Evolutionary conservation across 1,140 invertebrate genomes (phyloP).

Genomic region (Drosophila nigromelanica): DNA sequence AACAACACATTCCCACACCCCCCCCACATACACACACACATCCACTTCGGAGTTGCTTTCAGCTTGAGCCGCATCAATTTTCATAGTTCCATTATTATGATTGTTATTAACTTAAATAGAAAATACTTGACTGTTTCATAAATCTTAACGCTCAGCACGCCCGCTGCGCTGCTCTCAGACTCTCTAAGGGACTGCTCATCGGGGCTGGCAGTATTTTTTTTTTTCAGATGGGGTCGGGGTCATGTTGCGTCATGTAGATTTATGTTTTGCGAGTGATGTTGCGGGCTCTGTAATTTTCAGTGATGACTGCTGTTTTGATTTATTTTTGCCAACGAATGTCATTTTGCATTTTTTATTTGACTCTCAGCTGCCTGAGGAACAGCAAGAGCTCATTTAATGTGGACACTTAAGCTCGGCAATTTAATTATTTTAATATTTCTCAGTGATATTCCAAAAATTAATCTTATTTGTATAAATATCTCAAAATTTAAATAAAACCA

Average conservation of each 20-base stretch:
- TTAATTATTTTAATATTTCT: not conserved
- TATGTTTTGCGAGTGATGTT: slow-evolving; percentile 52
- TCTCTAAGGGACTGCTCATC: slow-evolving; percentile 9
- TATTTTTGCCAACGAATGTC: slow-evolving; percentile 42
- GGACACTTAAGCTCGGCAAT: not conserved
- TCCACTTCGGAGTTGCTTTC: not conserved
- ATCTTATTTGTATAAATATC: not conserved
- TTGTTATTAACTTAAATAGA: slow-evolving; percentile 83
- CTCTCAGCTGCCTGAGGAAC: slow-evolving; percentile 1
- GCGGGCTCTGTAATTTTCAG: slow-evolving; percentile 37
- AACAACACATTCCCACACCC: slow-evolving; percentile 21
- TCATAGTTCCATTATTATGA: slow-evolving; percentile 80
- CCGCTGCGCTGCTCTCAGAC: slow-evolving; percentile 39
- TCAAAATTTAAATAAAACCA: too few relatives aligned
- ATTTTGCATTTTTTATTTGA: slow-evolving; percentile 8
- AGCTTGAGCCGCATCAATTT: slow-evolving; percentile 69
- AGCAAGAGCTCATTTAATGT: slow-evolving; percentile 4
- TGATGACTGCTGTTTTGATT: slow-evolving; percentile 68
- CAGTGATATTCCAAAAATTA: too few relatives aligned
- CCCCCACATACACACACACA: not conserved
- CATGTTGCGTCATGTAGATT: slow-evolving; percentile 72
- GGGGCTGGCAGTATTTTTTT: not conserved
- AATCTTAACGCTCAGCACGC: slow-evolving; percentile 56
- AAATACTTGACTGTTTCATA: slow-evolving; percentile 82
- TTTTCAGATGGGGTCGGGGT: slow-evolving; percentile 32